phyloP scores from a whole-genome alignment of 2,797 vertebrate genomes.

The Emydoidea blandingii region DNA sequence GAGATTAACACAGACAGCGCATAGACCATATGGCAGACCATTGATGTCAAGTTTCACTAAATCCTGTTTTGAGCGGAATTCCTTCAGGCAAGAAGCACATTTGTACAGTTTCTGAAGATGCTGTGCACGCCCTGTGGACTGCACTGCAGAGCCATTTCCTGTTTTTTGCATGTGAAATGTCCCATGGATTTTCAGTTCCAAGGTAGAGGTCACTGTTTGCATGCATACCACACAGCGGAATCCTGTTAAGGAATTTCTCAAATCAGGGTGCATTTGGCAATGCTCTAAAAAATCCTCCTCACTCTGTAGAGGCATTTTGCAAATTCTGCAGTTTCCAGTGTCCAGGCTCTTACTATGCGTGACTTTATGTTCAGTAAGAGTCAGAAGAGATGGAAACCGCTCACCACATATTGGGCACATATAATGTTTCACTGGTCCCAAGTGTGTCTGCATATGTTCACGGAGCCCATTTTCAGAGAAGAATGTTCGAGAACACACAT shows the following conservation, averaged over 20 bases:
- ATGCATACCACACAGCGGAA: slow-evolving; percentile 99
- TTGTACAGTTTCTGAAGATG: slow-evolving; percentile 92
- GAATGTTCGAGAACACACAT: slow-evolving; percentile 98
- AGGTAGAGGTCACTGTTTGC: slow-evolving; percentile 98
- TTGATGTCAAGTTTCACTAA: slow-evolving; percentile 98
- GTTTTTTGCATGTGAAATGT: slow-evolving; percentile 99
- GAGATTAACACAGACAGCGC: slow-evolving; percentile 91
- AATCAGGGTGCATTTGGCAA: slow-evolving; percentile 99
- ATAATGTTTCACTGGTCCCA: slow-evolving; percentile 99
- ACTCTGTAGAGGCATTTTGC: slow-evolving; percentile 97
- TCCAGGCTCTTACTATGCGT: slow-evolving; percentile 99
- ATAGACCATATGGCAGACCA: slow-evolving; percentile 96
- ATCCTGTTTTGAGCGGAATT: slow-evolving; percentile 96
- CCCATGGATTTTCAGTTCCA: slow-evolving; percentile 99
- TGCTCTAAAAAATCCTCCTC: slow-evolving; percentile 99
- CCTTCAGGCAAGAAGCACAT: slow-evolving; percentile 97
- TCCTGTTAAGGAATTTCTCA: slow-evolving; percentile 98
- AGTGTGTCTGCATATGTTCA: slow-evolving; percentile 99
- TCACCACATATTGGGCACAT: slow-evolving; percentile 99
- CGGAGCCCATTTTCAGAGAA: slow-evolving; percentile 97
- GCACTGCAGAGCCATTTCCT: slow-evolving; percentile 85
- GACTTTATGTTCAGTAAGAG: slow-evolving; percentile 99
- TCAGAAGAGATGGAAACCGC: slow-evolving; percentile 97
- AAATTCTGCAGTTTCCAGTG: slow-evolving; percentile 98
- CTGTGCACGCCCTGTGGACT: slow-evolving; percentile 83